phyloP scores from a whole-genome alignment of 2,113 vertebrate genomes.

The Cygnus buccinator region DNA sequence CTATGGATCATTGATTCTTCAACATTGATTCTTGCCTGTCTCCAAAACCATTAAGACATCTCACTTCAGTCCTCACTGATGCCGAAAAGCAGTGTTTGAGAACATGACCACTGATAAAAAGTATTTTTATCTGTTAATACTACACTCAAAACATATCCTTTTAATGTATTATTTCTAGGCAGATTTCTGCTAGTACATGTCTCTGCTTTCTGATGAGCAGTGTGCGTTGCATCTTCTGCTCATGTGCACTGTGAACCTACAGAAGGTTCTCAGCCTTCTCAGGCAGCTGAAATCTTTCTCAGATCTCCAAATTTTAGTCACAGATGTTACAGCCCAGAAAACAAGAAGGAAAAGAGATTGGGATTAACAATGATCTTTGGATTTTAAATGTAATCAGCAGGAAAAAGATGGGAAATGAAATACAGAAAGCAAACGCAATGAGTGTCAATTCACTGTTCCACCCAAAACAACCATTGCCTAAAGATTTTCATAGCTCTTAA shows the following conservation, averaged over 20 bases:
- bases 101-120: neutral
- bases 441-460: neutral
- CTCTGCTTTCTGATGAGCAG: neutral
- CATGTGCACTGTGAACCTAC: neutral
- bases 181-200: neutral
- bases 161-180: neutral
- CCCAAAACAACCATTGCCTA: neutral
- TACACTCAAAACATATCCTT: neutral
- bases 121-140: neutral
- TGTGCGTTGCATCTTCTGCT: neutral
- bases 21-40: neutral
- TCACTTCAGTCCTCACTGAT: neutral
- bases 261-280: neutral
- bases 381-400: neutral
- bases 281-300: neutral
- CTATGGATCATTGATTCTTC: neutral
- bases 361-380: neutral
- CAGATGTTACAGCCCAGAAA: neutral
- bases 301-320: neutral
- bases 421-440: neutral
- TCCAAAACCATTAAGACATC: neutral
- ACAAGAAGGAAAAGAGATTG: neutral
- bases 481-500: neutral
- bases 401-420: neutral
- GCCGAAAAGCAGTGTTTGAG: neutral